Evolutionary conservation across 2,113 vertebrate genomes (phyloP).

Genomic region (Numida meleagris): DNA sequence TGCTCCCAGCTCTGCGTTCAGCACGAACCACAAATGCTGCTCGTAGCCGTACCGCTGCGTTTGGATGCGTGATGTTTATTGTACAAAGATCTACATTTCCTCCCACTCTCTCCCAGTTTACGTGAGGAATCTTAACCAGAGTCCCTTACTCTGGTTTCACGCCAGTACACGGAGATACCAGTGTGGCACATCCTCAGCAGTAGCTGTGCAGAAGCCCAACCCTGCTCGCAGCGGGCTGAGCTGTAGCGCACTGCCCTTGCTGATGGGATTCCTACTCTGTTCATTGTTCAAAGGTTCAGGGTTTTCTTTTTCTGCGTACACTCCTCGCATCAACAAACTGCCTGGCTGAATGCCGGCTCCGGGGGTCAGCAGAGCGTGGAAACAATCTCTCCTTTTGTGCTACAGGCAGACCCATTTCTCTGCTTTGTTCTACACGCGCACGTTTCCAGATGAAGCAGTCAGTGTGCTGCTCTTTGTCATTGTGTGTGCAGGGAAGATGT

Average conservation of each 20-base stretch:
- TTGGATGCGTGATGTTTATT: background rate
- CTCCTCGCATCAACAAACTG: background rate
- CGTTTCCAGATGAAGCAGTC: background rate
- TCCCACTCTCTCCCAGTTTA: no score
- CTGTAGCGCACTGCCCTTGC: background rate
- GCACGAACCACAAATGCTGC: background rate
- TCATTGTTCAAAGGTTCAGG: background rate
- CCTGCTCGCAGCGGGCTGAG: background rate
- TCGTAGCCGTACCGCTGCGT: fast-evolving
- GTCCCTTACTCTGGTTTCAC: background rate
- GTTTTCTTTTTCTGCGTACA: background rate
- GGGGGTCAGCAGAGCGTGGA: background rate
- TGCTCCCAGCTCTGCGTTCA: background rate
- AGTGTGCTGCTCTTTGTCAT: background rate
- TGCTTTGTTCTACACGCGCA: fast-evolving
- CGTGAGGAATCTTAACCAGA: background rate
- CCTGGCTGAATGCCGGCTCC: background rate
- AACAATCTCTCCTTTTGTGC: background rate
- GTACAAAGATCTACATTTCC: no score
- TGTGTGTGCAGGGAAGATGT: background rate
- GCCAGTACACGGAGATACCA: background rate
- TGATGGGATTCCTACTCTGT: background rate
- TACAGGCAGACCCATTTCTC: background rate
- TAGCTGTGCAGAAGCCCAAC: background rate
- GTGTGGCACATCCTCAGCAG: fast-evolving